Percentiles rank a stretch among this genome's conserved stretches.
phyloP scores from a whole-genome alignment of 2,113 vertebrate species.

The Mesembrinibis cayennensis region DNA sequence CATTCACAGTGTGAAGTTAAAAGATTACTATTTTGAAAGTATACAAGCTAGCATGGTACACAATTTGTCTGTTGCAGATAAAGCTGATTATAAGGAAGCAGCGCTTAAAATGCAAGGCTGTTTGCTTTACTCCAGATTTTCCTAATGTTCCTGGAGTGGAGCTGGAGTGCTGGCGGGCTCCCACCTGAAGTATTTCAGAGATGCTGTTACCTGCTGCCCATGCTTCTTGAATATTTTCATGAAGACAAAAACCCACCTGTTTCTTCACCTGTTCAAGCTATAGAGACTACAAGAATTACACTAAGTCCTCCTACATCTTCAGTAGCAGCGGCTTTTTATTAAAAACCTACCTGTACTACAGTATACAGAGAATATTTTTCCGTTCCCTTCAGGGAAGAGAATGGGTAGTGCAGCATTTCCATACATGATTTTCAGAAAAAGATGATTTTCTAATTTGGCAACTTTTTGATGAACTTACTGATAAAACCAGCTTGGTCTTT shows the following conservation, averaged over 20 bases:
- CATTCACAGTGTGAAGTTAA: neutral
- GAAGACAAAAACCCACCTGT: neutral
- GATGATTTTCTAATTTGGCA: neutral
- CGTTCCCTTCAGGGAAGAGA: neutral
- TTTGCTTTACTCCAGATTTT: neutral
- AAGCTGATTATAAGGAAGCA: neutral
- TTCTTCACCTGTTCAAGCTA: neutral
- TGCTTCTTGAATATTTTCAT: neutral
- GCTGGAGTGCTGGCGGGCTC: neutral
- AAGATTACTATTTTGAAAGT: slow-evolving; percentile 11
- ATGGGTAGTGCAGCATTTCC: neutral
- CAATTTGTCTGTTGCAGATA: neutral
- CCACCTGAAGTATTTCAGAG: neutral
- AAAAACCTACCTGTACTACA: neutral
- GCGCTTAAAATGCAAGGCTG: neutral
- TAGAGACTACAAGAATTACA: neutral
- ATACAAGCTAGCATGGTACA: neutral
- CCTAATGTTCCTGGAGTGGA: neutral
- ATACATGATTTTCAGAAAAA: neutral
- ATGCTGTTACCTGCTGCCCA: neutral
- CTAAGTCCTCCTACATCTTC: neutral
- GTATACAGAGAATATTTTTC: neutral
- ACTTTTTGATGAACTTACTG: neutral
- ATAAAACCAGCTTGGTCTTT: neutral
- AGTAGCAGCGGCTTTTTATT: neutral